phyloP scores from a whole-genome alignment of 2,888 invertebrate species.

The Tipula confusa region DNA sequence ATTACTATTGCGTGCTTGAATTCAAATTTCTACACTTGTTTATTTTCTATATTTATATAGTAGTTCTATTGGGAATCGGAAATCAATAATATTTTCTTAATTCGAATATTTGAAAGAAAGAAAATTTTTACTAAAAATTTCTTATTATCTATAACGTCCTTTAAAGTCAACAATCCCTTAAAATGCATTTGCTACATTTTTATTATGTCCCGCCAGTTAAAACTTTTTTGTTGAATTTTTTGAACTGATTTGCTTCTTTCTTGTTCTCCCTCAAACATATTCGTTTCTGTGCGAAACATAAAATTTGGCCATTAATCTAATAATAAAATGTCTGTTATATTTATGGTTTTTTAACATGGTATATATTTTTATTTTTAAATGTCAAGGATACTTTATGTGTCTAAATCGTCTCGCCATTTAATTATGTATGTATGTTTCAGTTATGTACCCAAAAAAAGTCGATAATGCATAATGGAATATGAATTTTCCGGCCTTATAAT shows the following conservation, averaged over 20 bases:
- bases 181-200: background rate
- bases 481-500: background rate
- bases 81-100: background rate
- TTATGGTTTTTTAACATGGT: background rate
- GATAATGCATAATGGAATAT: background rate
- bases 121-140: background rate
- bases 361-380: background rate
- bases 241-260: background rate
- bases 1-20: background rate
- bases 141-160: too few relatives aligned
- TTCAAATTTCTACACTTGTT: background rate
- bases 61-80: background rate
- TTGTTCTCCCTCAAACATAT: background rate
- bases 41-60: background rate
- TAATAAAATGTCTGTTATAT: slow-evolving; percentile 3
- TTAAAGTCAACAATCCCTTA: background rate
- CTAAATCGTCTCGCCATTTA: background rate
- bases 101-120: background rate
- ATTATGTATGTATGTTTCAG: background rate
- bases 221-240: background rate
- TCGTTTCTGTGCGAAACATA: background rate
- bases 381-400: background rate
- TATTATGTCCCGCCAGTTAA: background rate
- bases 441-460: background rate
- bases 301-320: background rate